Evolutionary conservation across 1,140 invertebrate genomes (phyloP).

Genomic region (Centruroides vittatus): DNA sequence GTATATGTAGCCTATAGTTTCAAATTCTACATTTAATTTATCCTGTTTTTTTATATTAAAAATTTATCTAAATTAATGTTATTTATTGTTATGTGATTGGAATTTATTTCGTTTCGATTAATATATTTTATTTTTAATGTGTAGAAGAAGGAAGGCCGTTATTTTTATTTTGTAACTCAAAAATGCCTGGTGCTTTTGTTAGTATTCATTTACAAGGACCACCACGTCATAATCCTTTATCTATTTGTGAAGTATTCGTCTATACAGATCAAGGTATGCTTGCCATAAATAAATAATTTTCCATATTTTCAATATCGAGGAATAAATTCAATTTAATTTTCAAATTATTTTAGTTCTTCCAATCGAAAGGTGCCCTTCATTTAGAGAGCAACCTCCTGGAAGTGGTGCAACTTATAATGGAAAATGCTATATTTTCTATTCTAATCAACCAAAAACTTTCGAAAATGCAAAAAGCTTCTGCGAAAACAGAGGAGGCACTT

Average conservation of each 20-base stretch:
- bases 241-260: conserved; percentile 86
- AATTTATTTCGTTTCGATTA: no score
- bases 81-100: no score
- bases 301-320: not conserved
- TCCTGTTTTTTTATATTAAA: no score
- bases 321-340: not conserved
- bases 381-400: conserved; percentile 77
- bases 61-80: no score
- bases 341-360: conserved; percentile 47
- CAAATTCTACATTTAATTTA: no score
- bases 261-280: conserved; percentile 69
- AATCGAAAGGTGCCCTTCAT: conserved; percentile 82
- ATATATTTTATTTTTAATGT: not conserved
- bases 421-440: conserved; percentile 91
- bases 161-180: conserved; percentile 83
- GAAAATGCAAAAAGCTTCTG: conserved; percentile 67
- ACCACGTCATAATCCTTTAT: conserved; percentile 49
- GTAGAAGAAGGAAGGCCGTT: conserved; percentile 73
- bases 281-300: not conserved
- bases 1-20: no score
- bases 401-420: conserved; percentile 87
- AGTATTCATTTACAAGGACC: conserved; percentile 70
- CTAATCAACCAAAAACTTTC: conserved; percentile 65
- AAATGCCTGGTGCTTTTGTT: conserved; percentile 87
- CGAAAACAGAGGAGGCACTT: conserved; percentile 54